Evolutionary conservation across 2,797 vertebrate species (phyloP).

Genomic region (Bradypodion ventrale): DNA sequence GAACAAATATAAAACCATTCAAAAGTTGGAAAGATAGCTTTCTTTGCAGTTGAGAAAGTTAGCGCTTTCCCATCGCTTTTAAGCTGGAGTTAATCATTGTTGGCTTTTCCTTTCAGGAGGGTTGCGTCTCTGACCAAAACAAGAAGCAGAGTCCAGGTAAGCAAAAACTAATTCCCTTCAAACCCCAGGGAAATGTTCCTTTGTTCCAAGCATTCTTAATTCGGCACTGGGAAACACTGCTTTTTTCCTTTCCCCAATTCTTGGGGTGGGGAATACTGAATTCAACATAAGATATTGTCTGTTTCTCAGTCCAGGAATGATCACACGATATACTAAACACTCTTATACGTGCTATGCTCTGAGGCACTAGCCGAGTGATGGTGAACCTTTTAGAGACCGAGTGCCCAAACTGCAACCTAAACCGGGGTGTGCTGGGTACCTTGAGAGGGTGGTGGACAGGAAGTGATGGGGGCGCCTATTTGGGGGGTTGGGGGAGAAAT

Average conservation of each 20-base stretch:
- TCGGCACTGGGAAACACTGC: background rate
- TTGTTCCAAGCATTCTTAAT: background rate
- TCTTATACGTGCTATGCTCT: background rate
- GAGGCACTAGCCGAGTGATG: background rate
- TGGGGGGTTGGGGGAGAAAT: too few species aligned
- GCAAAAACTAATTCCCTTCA: background rate
- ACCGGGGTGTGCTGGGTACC: too few species aligned
- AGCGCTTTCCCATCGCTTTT: too few species aligned
- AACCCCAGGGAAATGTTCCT: background rate
- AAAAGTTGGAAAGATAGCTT: background rate
- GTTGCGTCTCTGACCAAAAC: conserved; percentile 12
- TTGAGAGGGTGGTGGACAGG: too few species aligned
- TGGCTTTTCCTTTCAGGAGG: conserved; percentile 1
- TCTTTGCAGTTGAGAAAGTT: background rate
- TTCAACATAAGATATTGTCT: background rate
- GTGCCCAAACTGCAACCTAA: too few species aligned
- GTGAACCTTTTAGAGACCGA: too few species aligned
- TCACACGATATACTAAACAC: background rate
- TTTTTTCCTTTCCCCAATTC: background rate
- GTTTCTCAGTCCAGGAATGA: background rate
- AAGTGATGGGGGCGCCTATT: too few species aligned
- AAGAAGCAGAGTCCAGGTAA: conserved; percentile 46
- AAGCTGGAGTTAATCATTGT: background rate
- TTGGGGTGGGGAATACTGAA: background rate
- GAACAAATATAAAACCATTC: background rate